Conservation (phyloP, 2,888 invertebrate species). For the Trissolcus japonicus region DNA sequence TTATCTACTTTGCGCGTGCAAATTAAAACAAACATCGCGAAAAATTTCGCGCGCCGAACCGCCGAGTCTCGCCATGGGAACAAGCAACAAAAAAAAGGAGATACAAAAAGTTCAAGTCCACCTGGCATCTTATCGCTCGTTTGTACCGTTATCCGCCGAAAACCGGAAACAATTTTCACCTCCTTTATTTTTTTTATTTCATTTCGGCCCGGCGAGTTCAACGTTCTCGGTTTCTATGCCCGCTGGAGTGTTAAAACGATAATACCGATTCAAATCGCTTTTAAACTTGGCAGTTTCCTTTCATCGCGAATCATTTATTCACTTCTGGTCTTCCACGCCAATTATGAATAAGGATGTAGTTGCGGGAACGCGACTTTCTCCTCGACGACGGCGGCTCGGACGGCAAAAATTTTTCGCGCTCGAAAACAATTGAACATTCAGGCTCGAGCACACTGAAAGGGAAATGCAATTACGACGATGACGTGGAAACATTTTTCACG, state of each 20-base stretch:
- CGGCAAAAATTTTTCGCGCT: constrained; percentile 47
- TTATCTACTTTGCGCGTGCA: constrained; percentile 32
- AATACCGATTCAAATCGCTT: constrained; percentile 38
- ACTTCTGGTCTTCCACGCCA: constrained; percentile 56
- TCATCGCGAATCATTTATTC: constrained; percentile 54
- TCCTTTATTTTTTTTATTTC: constrained; percentile 15
- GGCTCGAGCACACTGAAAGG: constrained; percentile 51
- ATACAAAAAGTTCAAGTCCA: constrained; percentile 8
- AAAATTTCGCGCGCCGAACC: background rate
- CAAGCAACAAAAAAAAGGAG: no score
- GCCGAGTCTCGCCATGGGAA: no score
- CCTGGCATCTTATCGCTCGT: constrained; percentile 44
- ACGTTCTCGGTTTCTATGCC: constrained; percentile 16
- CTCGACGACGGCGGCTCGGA: constrained; percentile 47
- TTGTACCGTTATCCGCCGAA: constrained; percentile 31
- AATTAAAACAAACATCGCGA: constrained; percentile 37
- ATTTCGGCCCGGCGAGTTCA: constrained; percentile 24
- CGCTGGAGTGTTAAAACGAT: constrained; percentile 42
- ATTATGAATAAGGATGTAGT: constrained; percentile 56
- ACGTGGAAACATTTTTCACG: constrained; percentile 53
- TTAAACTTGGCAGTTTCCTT: constrained; percentile 45
- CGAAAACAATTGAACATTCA: constrained; percentile 57
- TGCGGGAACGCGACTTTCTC: constrained; percentile 48
- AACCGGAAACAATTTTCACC: constrained; percentile 30
- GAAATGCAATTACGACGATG: constrained; percentile 53